Conservation (phyloP, 37 sponge, comb jelly and placozoan genomes). For the Halisarca cf. caerulea region DNA sequence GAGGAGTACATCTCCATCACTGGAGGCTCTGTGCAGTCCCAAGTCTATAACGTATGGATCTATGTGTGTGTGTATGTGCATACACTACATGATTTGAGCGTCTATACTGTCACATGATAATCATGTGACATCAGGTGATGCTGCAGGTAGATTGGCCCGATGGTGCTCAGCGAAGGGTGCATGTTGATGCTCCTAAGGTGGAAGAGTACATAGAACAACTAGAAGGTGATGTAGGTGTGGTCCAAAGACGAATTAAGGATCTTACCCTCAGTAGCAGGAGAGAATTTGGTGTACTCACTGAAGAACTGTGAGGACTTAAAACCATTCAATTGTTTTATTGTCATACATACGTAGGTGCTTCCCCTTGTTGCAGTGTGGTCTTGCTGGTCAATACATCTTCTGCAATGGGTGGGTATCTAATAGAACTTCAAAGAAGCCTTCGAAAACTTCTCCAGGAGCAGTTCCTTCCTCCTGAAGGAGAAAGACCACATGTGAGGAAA, state of each 20-base stretch:
- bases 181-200: slow-evolving; percentile 19
- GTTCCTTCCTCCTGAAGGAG: background rate
- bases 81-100: background rate
- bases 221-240: background rate
- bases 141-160: slow-evolving; percentile 3
- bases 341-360: background rate
- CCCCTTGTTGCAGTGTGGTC: background rate
- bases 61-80: background rate
- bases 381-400: slow-evolving; percentile 2
- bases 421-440: background rate
- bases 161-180: background rate
- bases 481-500: background rate
- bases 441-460: slow-evolving; percentile 2
- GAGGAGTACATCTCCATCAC: background rate
- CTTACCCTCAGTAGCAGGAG: background rate
- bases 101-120: background rate
- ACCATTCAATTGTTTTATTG: background rate
- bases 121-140: slow-evolving; percentile 20
- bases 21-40: background rate
- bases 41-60: background rate
- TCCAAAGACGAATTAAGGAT: background rate
- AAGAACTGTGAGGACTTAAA: background rate
- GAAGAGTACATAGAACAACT: slow-evolving; percentile 6
- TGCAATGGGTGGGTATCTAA: background rate
- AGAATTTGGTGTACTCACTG: slow-evolving; percentile 12